Base-by-base conservation (phyloP, 2,888 invertebrate species). In the Chrysopilus asiliformis region DNA sequence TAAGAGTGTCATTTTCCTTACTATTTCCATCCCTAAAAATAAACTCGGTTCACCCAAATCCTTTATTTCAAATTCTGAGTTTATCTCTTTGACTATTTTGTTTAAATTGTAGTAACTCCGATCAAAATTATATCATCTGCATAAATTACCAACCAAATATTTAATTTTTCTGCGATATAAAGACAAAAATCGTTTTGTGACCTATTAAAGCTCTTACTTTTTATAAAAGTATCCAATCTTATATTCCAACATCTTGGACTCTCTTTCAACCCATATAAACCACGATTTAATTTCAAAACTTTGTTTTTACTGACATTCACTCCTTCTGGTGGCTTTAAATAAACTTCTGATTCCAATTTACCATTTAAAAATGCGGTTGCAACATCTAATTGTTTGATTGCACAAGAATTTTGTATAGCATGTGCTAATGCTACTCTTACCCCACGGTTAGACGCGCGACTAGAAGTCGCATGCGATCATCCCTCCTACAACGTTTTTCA, bases 281-380 rank as follows among this genome's bases (percentile, higher is more conserved):
- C 34, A 32, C 47, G 50, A 14, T 47, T 32, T 32, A 51, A 46
- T 42, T 48, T 50, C 28, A 42, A 51, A 41, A 53, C 52, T 46
- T 46, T 50, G 42, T 51, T 40, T 13, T 37, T 28, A 2, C 34
- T 44, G 43, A 28, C 34, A 38, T 49, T 42, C 47, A 49, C 53
- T 41, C 49, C 51, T 39, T 39, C n/a, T 3, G 51, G 53, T 38
- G 48, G 51, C 20, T 49, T 48, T 32, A 51, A 24, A 47, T 47
- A 49, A 19, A 37, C 32, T 20, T 37, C 37, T 10, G 32, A 37
- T 12, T 7, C 20, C 8, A 37, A 10, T 19, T 32, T 16, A 30
- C 42, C 49, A 44, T 51, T 48, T 36, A 49, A 37, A 44, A 46
- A 53, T 0, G 47, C 48, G 24, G 50, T 48, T 34, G 49, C 49